phyloP scores from a whole-genome alignment of 1,140 invertebrate genomes.

The Brachionus paranguensis region DNA sequence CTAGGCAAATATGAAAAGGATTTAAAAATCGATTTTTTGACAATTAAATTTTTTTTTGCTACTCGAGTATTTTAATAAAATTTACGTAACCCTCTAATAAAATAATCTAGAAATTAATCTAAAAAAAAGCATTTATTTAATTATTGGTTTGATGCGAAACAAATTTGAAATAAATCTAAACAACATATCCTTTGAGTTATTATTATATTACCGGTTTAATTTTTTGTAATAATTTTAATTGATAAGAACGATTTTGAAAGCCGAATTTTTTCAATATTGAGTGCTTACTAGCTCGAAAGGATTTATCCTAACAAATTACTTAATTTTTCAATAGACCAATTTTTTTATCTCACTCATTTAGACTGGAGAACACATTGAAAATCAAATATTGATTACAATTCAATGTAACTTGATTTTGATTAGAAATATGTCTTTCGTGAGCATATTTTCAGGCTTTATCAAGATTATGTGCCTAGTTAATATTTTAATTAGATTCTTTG shows the following conservation, averaged over 20 bases:
- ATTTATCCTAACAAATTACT: background rate
- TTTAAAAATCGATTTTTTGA: background rate
- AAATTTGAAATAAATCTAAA: conserved; percentile 18
- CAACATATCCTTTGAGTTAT: conserved; percentile 20
- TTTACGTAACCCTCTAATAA: background rate
- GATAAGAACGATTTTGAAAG: background rate
- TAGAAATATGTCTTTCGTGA: conserved; percentile 19
- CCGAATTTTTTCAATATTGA: background rate
- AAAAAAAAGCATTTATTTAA: conserved; percentile 4
- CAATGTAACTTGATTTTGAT: background rate
- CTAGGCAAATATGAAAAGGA: background rate
- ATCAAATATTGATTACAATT: conserved; percentile 2
- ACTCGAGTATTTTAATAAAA: background rate
- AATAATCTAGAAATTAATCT: background rate
- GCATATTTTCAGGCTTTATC: background rate
- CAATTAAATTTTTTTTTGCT: background rate
- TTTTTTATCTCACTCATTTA: background rate
- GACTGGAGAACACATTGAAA: background rate
- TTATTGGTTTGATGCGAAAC: background rate
- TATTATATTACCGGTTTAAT: conserved; percentile 21
- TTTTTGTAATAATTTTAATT: background rate
- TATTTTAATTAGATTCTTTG: background rate
- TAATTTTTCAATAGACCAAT: background rate
- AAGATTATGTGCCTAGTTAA: background rate
- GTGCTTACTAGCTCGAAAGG: conserved; percentile 16